Conservation (phyloP, 2,797 vertebrate genomes). For the Intellagama lesueurii region DNA sequence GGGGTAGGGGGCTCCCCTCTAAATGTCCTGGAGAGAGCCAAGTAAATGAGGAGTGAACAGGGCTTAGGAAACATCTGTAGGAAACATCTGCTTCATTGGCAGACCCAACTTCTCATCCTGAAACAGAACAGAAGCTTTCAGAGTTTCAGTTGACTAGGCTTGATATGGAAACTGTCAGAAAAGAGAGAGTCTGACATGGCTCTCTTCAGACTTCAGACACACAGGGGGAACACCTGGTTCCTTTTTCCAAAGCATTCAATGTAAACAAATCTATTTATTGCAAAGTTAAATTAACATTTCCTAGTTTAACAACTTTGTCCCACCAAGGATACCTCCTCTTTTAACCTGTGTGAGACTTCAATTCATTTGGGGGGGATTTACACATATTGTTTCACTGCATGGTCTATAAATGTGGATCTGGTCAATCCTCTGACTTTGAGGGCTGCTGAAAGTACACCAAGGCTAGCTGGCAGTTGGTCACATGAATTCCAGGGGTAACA, state of each 20-base stretch:
- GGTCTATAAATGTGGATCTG: not conserved
- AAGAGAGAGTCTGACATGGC: not conserved
- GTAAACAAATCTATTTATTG: not conserved
- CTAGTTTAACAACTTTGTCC: not conserved
- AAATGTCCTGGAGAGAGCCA: too few relatives aligned
- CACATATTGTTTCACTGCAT: not conserved
- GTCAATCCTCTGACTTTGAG: not conserved
- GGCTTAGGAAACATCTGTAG: not conserved
- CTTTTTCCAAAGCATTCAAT: not conserved
- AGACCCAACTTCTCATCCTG: not conserved
- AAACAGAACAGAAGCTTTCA: not conserved
- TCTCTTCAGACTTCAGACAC: not conserved
- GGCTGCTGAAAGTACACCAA: not conserved
- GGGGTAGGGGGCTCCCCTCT: too few relatives aligned
- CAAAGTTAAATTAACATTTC: not conserved
- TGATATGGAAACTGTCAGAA: not conserved
- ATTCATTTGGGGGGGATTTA: not conserved
- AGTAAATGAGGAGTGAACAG: too few relatives aligned
- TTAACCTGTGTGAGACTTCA: not conserved
- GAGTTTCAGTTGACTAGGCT: not conserved
- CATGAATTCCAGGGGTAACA: conserved; percentile 1
- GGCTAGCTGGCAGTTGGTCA: not conserved
- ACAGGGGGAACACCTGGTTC: not conserved
- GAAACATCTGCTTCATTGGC: not conserved
- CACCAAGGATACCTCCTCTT: not conserved